Evolutionary conservation across 2,888 invertebrate genomes (phyloP).

Genomic region (Pyrgus malvae): DNA sequence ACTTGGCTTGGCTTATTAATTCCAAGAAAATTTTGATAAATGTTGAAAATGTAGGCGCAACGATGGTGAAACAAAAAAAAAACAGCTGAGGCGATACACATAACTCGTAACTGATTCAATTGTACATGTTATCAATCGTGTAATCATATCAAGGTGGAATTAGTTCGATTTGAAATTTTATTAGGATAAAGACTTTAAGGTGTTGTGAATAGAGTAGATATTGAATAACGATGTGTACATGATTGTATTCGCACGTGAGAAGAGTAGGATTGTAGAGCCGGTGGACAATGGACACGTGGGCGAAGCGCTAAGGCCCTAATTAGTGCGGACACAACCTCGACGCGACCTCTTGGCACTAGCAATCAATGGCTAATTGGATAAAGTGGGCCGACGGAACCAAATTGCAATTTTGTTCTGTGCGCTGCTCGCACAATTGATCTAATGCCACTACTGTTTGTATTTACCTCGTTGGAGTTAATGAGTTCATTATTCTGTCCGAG

Average conservation of each 20-base stretch:
- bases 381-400: constrained; percentile 65
- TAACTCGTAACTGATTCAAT: constrained; percentile 5
- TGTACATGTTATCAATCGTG: constrained; percentile 7
- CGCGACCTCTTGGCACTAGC: constrained; percentile 73
- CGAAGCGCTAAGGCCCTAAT: constrained; percentile 68
- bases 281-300: constrained; percentile 53
- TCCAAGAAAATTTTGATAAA: no score
- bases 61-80: background rate
- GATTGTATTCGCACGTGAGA: constrained; percentile 23
- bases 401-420: constrained; percentile 55
- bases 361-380: constrained; percentile 75
- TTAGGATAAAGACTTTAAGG: background rate
- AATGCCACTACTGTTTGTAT: constrained; percentile 12
- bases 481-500: constrained; percentile 6
- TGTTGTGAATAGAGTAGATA: background rate
- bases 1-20: no score
- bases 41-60: no score
- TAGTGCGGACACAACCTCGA: constrained; percentile 67
- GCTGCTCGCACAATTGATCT: constrained; percentile 21
- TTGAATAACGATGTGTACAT: background rate
- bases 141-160: constrained; percentile 17
- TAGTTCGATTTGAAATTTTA: background rate
- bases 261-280: constrained; percentile 30
- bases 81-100: background rate
- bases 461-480: constrained; percentile 17